Evolutionary conservation across 2,888 invertebrate species (phyloP).

Genomic region (Plebejus melissa): DNA sequence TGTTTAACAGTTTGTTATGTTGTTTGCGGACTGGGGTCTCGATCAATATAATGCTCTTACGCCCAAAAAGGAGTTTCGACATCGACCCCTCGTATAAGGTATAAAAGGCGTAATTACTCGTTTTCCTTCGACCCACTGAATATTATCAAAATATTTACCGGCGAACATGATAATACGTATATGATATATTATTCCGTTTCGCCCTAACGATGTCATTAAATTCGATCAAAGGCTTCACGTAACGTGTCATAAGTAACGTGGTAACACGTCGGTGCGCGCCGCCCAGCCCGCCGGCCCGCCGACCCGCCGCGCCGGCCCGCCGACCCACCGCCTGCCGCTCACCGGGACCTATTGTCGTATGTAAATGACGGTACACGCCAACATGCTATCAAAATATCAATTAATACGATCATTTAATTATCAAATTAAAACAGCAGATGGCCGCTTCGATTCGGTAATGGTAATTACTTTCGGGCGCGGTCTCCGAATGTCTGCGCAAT

Average conservation of each 20-base stretch:
- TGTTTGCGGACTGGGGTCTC: neutral
- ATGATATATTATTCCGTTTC: neutral
- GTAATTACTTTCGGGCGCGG: slow-evolving; percentile 26
- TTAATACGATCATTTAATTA: slow-evolving; percentile 25
- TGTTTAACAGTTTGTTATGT: neutral
- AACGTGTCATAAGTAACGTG: slow-evolving; percentile 9
- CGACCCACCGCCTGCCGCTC: neutral
- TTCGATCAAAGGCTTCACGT: slow-evolving; percentile 16
- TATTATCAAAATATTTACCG: slow-evolving; percentile 11
- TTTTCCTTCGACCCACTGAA: neutral
- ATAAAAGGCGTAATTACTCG: neutral
- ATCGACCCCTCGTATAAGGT: neutral
- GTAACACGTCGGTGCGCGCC: slow-evolving; percentile 4
- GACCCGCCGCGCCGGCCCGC: neutral
- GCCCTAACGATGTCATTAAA: slow-evolving; percentile 22
- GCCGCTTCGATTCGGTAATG: slow-evolving; percentile 21
- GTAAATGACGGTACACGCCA: slow-evolving; percentile 4
- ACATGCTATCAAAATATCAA: slow-evolving; percentile 25
- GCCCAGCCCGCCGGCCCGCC: neutral
- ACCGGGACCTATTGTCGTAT: slow-evolving; percentile 11
- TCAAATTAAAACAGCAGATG: slow-evolving; percentile 26
- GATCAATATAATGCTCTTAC: neutral
- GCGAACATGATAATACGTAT: neutral
- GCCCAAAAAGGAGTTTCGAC: neutral
- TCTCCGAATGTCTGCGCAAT: slow-evolving; percentile 24